Evolutionary conservation across 2,888 invertebrate genomes (phyloP), one percentile per base, ranked within the genome.

Genomic region (Hermaeophaga mercurialis): DNA sequence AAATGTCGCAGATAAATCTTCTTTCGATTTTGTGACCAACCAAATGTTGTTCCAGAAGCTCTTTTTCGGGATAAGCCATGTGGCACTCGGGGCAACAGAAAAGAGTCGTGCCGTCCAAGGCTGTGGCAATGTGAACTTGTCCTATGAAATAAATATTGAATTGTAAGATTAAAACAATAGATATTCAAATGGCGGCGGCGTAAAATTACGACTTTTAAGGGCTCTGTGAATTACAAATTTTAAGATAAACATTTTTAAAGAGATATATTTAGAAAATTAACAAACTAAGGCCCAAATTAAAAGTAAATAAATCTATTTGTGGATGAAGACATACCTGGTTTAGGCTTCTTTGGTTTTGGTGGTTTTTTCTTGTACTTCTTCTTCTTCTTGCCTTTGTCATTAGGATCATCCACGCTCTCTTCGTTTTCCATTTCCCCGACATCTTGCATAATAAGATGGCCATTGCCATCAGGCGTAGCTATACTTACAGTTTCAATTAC

Each of bases 321-420:
- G n/a, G n/a, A n/a, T n/a, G n/a, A n/a, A n/a, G 17, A 46, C 56
- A 15, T 56, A 67, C 67, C 64, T 88, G 88, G 90, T 78, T 89
- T 87, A n/a, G 89, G 89, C 64, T 86, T 84, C 70, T 87, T 85
- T 0, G 89, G 89, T 73, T 89, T 89, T 1, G 88, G 85, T 0
- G 89, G 85, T 75, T 90, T 90, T 79, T 90, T 90, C 81, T 89
- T 89, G 76, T 88, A 87, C 69, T 88, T 89, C 79, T 89, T 88
- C 80, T 89, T 90, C 73, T 88, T 87, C 70, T 88, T 88, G 3
- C 79, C 73, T 17, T 70, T 71, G 34, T 75, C 74, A 22, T 74
- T 73, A 2, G 71, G 70, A 57, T 75, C 75, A 19, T 75, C 75
- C 1, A 67, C 65, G 39, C 61, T 68, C 54, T 75, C 78, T 54